phyloP scores from a whole-genome alignment of 1,140 invertebrate species.

The Heliconius hewitsoni region DNA sequence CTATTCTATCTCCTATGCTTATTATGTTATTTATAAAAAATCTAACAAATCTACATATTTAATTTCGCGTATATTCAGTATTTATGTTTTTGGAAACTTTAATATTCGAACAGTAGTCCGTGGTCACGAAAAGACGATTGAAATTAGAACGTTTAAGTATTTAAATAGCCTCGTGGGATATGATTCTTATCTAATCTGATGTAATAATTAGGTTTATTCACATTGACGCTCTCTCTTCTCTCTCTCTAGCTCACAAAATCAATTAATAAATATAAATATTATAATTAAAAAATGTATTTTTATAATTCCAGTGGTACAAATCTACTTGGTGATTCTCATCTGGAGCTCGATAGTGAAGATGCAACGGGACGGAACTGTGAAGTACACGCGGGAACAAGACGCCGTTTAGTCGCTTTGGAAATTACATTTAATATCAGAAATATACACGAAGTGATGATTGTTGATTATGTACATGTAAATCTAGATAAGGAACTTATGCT shows the following conservation, averaged over 20 bases:
- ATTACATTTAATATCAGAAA: not conserved
- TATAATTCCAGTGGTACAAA: conserved; percentile 63
- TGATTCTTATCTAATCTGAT: too few relatives aligned
- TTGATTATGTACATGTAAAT: not conserved
- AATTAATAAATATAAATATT: not conserved
- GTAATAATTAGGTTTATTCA: too few relatives aligned
- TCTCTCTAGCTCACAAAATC: not conserved
- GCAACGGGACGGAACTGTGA: conserved; percentile 68
- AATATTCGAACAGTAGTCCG: too few relatives aligned
- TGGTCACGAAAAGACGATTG: too few relatives aligned
- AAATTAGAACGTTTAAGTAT: too few relatives aligned
- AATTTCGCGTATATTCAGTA: too few relatives aligned
- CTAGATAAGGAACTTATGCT: conserved; percentile 1
- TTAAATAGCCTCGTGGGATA: too few relatives aligned
- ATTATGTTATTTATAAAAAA: too few relatives aligned
- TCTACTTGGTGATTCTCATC: conserved; percentile 70
- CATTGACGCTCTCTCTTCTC: too few relatives aligned
- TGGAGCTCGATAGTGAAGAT: conserved; percentile 75
- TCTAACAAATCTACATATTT: too few relatives aligned
- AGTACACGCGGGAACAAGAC: conserved; percentile 67
- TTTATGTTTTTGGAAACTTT: too few relatives aligned
- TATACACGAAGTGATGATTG: not conserved
- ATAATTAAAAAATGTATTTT: not conserved
- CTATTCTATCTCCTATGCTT: too few relatives aligned
- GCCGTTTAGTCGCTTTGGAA: conserved; percentile 37